Evolutionary conservation across 2,888 invertebrate species (phyloP).

Genomic region (Amiota communis): DNA sequence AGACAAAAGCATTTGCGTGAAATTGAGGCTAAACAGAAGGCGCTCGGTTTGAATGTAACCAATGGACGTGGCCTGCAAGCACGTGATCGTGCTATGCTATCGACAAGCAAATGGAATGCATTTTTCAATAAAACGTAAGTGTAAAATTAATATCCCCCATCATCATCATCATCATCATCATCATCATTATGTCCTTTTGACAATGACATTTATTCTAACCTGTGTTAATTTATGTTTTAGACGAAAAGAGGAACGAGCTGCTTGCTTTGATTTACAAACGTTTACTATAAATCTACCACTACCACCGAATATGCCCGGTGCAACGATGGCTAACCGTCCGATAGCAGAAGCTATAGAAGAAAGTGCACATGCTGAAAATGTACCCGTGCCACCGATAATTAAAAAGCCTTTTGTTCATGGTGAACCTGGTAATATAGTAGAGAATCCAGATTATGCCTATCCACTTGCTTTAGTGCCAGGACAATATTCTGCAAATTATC

Average conservation of each 20-base stretch:
- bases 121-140: constrained; percentile 81
- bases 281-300: constrained; percentile 87
- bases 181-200: not conserved
- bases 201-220: not conserved
- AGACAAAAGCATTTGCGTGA: constrained; percentile 79
- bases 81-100: constrained; percentile 85
- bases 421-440: constrained; percentile 10
- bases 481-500: constrained; percentile 93
- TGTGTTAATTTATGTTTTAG: constrained; percentile 43
- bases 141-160: constrained; percentile 29
- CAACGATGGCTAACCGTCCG: constrained; percentile 62
- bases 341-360: constrained; percentile 51
- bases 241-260: constrained; percentile 83
- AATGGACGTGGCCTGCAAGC: constrained; percentile 76
- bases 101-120: constrained; percentile 91
- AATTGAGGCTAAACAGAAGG: constrained; percentile 80
- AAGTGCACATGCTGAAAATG: constrained; percentile 55
- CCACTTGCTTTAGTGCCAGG: constrained; percentile 96
- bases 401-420: constrained; percentile 46
- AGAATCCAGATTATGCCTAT: constrained; percentile 78
- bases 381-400: constrained; percentile 57
- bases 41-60: constrained; percentile 72
- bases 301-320: constrained; percentile 74
- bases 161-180: not conserved
- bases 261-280: constrained; percentile 94